These are phyloP conservation scores for Ia io DNA, from an alignment of 2,113 vertebrate genomes.

Conservation along the genomic window DNA sequence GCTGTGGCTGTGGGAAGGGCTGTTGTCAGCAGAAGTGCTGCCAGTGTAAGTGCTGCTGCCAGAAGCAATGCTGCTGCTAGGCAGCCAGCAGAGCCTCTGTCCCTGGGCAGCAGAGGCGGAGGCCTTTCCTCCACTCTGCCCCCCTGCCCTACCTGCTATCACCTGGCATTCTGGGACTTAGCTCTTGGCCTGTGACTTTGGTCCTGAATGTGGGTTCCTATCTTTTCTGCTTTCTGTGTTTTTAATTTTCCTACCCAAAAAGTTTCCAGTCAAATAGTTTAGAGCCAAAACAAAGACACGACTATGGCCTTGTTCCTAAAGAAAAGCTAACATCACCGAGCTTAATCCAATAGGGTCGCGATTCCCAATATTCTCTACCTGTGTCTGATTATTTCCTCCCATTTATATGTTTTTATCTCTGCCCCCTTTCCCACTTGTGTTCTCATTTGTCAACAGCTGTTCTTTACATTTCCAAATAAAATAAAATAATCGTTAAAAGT, in stretches of 20 bases:
- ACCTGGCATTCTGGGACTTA: background rate
- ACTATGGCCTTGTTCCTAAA: fast-evolving
- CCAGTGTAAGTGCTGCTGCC: background rate
- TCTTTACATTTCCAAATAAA: background rate
- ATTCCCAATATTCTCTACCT: background rate
- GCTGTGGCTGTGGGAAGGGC: slow-evolving; percentile 39
- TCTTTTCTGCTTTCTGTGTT: background rate
- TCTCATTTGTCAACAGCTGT: background rate
- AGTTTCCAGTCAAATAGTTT: background rate
- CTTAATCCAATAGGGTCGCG: fast-evolving
- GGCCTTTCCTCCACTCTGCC: background rate
- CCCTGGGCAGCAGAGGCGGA: too few species aligned
- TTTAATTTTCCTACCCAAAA: background rate
- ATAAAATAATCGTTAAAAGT: background rate
- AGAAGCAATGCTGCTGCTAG: slow-evolving; percentile 42
- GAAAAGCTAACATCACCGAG: too few species aligned
- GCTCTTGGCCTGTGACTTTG: background rate
- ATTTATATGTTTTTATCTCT: background rate
- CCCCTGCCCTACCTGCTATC: background rate
- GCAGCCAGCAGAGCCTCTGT: fast-evolving
- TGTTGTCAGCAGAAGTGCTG: slow-evolving; percentile 4
- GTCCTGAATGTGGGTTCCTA: background rate
- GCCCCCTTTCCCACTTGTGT: background rate
- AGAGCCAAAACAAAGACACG: fast-evolving
- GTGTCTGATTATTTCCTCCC: background rate